Base-by-base conservation (phyloP, 2,113 vertebrate species). In the Ceyx cyanopectus region DNA sequence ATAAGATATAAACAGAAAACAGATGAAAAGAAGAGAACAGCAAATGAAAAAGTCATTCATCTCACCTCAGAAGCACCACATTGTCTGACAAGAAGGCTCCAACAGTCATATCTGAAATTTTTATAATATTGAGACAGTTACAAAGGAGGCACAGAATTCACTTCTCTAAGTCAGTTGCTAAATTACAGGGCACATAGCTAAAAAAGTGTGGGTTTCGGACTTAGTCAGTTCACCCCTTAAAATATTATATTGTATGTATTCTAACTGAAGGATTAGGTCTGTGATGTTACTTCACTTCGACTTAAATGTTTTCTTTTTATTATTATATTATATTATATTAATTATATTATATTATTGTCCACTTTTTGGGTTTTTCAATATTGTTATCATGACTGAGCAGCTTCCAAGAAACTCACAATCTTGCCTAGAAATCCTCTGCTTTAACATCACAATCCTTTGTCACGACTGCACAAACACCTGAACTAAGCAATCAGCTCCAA, bases 11-110 rank as follows among this genome's bases (percentile, higher is more conserved):
- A 65, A 81, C 8, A 90, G 53, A 74, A 90, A 78, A 32, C 10
- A 78, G 58, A 46, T 7, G 51, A 81, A 75, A 80, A 68, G 23
- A 83, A 10, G 21, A 79, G 10, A 80, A 37, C 19, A 75, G 6
- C 3, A 1, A 16, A 86, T 72, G 8, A 84, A 85, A 80, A 66
- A 75, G 20, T 65, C 34, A 62, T 56, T 45, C 4, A 30, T 81
- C 98, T 99, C 94, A 99, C 99, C 99, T 99, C 73, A 99, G 94
- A 86, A 99, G 97, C 57, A 99, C 98, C 94, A 99, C 99, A 9
- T 97, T 98, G 94, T 99, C 98, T 3, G 99, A 98, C 98, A 99
- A 98, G 96, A 99, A 99, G 62, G 99, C 99, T 70, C 99, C 99
- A 45, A 99, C 63, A 1, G 99, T 99, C 73, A 99, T 95, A 98